Percentiles rank a stretch among this genome's conserved stretches.
Conservation (phyloP, 2,888 invertebrate species). For the Melanophora roralis region DNA sequence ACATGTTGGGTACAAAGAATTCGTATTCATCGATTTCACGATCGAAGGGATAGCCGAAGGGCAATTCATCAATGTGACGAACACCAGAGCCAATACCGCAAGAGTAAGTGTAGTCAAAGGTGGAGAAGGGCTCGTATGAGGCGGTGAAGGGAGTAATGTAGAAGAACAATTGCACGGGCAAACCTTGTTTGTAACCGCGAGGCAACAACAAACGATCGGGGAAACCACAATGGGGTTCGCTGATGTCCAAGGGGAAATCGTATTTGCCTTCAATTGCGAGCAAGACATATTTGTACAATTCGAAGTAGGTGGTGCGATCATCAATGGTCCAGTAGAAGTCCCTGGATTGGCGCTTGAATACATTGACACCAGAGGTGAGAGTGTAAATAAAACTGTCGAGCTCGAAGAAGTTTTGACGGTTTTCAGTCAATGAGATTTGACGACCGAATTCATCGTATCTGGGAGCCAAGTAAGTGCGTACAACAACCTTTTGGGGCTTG, state of each 20-base stretch:
- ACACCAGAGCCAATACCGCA: conserved; percentile 80
- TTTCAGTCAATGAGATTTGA: conserved; percentile 78
- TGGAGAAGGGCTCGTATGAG: conserved; percentile 71
- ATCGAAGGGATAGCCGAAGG: conserved; percentile 87
- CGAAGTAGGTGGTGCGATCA: conserved; percentile 78
- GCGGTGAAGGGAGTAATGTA: conserved; percentile 78
- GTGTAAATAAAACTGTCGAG: conserved; percentile 81
- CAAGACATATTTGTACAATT: conserved; percentile 76
- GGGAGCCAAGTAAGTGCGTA: conserved; percentile 83
- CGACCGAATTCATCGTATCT: conserved; percentile 80
- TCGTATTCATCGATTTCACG: conserved; percentile 80
- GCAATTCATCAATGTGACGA: conserved; percentile 80
- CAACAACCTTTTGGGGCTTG: conserved; percentile 78
- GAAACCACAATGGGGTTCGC: conserved; percentile 78
- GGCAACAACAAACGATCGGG: conserved; percentile 81
- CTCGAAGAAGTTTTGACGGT: conserved; percentile 81
- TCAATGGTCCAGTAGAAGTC: conserved; percentile 76
- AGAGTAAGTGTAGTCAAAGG: conserved; percentile 77
- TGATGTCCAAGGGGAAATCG: conserved; percentile 74
- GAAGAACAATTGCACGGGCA: conserved; percentile 80
- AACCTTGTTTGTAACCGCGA: conserved; percentile 80
- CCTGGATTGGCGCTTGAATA: conserved; percentile 64
- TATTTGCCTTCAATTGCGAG: conserved; percentile 77
- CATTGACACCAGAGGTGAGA: conserved; percentile 78
- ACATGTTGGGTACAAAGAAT: conserved; percentile 84